Evolutionary conservation across 2,888 invertebrate genomes (phyloP), one percentile per base, ranked within the genome.

Genomic region (Drosophila barbarae): DNA sequence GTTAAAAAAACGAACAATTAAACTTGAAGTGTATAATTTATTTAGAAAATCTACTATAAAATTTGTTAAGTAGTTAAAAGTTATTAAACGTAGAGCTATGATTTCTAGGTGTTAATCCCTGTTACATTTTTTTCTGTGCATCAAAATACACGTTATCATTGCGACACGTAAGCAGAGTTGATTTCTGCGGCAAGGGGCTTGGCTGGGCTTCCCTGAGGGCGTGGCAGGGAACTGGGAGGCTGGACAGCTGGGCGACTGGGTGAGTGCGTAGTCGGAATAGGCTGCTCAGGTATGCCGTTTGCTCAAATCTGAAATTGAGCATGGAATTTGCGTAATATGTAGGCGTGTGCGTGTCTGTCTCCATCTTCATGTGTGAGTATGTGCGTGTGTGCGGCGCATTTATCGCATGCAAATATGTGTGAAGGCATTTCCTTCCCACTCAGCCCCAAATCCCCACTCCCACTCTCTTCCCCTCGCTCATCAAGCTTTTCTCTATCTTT

Each of bases 281-380:
- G 65, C 68, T 68, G 65, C 63, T 70, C 80, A 78, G 83, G 80
- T 83, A 80, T 81, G 74, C 71, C 75, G 83, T 71, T 72, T 74
- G 73, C 79, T 80, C 78, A 81, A 83, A 81, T 81, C 80, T 83
- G 83, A 81, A 81, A 81, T 81, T 83, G 80, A 83, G 83, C 78
- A 80, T 83, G 83, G 83, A 83, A 81, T 81, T 83, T 76, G 76
- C 76, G 77, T 77, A 82, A 76, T 74, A 71, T 73, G 73, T 73
- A 63, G 74, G 74, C 71, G 50, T 69, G 46, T 53, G 49, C 38
- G 41, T 57, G 57, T 55, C 44, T 55, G 46, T 34, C 15, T 23
- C 28, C 18, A 21, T 18, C 26, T 49, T 32, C 30, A 13, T 56
- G 46, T 51, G 41, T 36, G 38, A 41, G 47, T 49, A 50, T 52